These are phyloP conservation scores for Apodemus speciosus DNA, from an alignment of 2,113 vertebrate genomes.

Conservation along the genomic window DNA sequence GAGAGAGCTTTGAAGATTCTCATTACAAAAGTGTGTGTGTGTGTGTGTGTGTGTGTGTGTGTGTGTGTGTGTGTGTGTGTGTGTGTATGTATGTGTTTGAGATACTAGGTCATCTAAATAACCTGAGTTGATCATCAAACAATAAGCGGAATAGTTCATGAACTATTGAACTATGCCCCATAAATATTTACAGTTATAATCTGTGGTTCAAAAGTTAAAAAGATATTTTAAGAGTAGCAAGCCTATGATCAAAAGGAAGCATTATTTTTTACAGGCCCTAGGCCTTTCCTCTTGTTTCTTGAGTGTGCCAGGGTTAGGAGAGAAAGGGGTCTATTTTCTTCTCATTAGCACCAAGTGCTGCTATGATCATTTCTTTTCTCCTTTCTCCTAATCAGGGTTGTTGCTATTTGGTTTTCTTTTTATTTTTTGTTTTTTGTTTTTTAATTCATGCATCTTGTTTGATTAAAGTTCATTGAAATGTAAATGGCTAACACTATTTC, in stretches of 20 bases:
- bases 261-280: neutral
- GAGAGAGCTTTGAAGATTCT: neutral
- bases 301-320: slow-evolving; percentile 45
- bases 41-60: neutral
- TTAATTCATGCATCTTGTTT: neutral
- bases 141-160: too few relatives aligned
- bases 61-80: neutral
- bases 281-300: slow-evolving; percentile 11
- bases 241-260: neutral
- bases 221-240: neutral
- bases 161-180: neutral
- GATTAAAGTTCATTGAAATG: slow-evolving; percentile 2
- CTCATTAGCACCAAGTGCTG: neutral
- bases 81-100: neutral
- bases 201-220: neutral
- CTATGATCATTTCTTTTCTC: neutral
- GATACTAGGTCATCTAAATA: neutral
- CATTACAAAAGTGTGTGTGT: neutral
- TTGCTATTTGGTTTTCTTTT: neutral
- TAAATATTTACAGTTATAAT: neutral
- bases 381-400: slow-evolving; percentile 36
- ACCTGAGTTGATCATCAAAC: neutral
- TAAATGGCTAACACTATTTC: neutral
- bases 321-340: slow-evolving; percentile 25
- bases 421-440: neutral